Evolutionary conservation across 2,797 vertebrate species (phyloP), one percentile per base, ranked within the genome.

Genomic region (Choloepus didactylus): DNA sequence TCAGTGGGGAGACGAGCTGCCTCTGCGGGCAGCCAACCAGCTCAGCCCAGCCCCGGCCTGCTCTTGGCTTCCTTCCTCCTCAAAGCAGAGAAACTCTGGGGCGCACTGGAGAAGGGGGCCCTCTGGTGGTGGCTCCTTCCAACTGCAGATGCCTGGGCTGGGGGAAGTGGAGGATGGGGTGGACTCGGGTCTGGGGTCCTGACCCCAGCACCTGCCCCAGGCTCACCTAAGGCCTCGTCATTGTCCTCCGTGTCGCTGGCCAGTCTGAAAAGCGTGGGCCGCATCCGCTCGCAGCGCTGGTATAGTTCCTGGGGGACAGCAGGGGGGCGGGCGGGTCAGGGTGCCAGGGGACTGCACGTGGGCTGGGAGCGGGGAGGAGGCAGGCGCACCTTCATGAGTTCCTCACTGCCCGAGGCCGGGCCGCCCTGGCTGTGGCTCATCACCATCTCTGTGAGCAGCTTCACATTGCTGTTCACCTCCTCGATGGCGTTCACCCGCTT

Each of bases 241-340:
- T 98, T 99, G 97, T 99, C 99, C 97, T 99, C 99, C 2, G 99
- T 99, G 97, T 99, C 99, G 51, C 99, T 99, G 73, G 99, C 99
- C n/a, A 99, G 98, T 56, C 99, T 98, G 98, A 99, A 99, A 0
- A 99, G 98, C 0, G 99, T 99, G 6, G 99, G 99, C 95, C 99
- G 99, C 99, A 99, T 99, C 96, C 99, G 99, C 97, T 99, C 99
- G 75, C 99, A 99, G 96, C 99, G 99, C 98, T 99, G 99, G 97
- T 99, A 99, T 91, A 99, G 98, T 97, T 99, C 99, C 99, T 99
- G 97, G 54, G 54, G 73, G 62, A 29, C 60, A 49, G 81, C 0
- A 41, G 70, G 49, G 51, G 56, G 54, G 70, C 76, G 77, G 92
- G 11, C 0, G 1, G 15, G 51, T 92, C 62, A 93, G 93, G 72